These are phyloP conservation scores for Telmatochromis sp. DNA, from an alignment of 2,113 vertebrate species.

Conservation along the genomic window DNA sequence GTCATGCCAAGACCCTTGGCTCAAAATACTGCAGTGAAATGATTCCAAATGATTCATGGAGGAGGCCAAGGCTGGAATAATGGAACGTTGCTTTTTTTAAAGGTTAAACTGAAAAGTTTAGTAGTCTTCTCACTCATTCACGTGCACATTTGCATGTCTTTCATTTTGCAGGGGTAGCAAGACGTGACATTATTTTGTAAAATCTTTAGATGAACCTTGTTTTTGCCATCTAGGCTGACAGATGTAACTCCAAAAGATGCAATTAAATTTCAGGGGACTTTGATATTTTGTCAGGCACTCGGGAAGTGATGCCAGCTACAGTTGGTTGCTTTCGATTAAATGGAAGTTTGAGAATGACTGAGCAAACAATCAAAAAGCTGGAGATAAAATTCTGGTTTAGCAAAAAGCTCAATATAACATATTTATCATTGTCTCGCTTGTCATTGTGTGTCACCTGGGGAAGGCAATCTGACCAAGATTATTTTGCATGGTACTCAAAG, in stretches of 20 bases:
- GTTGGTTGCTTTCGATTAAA: neutral
- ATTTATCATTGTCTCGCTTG: neutral
- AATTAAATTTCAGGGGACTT: neutral
- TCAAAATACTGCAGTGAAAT: neutral
- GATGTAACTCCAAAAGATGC: neutral
- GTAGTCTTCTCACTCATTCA: neutral
- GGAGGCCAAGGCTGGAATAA: neutral
- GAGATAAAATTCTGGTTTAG: neutral
- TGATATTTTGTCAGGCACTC: neutral
- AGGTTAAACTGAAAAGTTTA: constrained; percentile 13
- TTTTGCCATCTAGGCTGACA: neutral
- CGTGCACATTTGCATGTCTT: neutral
- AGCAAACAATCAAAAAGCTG: neutral
- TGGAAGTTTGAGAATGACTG: neutral
- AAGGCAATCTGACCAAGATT: neutral
- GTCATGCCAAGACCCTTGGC: constrained; percentile 40
- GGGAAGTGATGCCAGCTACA: neutral
- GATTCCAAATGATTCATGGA: constrained; percentile 24
- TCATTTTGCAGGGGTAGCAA: neutral
- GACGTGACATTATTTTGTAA: neutral
- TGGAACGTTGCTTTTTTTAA: constrained; percentile 5
- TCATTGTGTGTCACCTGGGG: neutral
- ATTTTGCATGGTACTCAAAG: neutral
- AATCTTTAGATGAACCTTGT: neutral
- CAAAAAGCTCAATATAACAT: neutral